Evolutionary conservation across 2,113 vertebrate genomes (phyloP).

Genomic region (Nibea coibor): DNA sequence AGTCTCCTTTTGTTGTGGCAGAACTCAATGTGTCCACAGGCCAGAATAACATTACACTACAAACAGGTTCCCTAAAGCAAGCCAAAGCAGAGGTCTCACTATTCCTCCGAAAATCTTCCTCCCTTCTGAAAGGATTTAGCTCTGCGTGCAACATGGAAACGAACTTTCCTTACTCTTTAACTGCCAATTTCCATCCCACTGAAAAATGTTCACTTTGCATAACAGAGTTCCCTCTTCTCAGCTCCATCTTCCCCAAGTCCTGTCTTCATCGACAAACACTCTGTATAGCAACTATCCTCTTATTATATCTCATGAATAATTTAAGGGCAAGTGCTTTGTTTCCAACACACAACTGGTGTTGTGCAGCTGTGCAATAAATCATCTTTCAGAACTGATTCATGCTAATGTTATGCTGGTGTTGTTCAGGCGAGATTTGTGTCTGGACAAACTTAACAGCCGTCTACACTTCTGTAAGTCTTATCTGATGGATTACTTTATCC

Average conservation of each 20-base stretch:
- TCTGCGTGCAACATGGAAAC: conserved; percentile 25
- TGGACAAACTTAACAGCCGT: conserved; percentile 35
- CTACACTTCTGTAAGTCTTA: conserved; percentile 22
- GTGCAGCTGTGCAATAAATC: conserved; percentile 62
- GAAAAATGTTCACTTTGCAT: conserved; percentile 37
- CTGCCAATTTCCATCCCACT: conserved; percentile 43
- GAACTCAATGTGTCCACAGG: conserved; percentile 55
- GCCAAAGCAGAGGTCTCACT: conserved; percentile 44
- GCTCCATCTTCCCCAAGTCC: conserved; percentile 14
- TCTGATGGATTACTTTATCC: conserved; percentile 21
- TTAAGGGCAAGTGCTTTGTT: conserved; percentile 59
- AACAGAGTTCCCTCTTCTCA: conserved; percentile 5
- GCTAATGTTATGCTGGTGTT: conserved; percentile 56
- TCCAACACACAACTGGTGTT: conserved; percentile 45
- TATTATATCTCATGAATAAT: conserved; percentile 74
- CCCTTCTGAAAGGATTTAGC: conserved; percentile 36
- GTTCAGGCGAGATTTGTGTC: conserved; percentile 47
- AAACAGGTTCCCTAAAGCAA: conserved; percentile 66
- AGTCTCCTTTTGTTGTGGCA: conserved; percentile 62
- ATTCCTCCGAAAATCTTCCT: conserved; percentile 39
- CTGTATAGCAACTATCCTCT: conserved; percentile 43
- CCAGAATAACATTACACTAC: conserved; percentile 64
- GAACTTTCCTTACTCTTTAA: conserved; percentile 20
- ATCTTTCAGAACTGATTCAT: conserved; percentile 64
- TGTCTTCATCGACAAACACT: conserved; percentile 36